phyloP scores from a whole-genome alignment of 1,140 invertebrate species.

The Catajapyx aquilonaris region DNA sequence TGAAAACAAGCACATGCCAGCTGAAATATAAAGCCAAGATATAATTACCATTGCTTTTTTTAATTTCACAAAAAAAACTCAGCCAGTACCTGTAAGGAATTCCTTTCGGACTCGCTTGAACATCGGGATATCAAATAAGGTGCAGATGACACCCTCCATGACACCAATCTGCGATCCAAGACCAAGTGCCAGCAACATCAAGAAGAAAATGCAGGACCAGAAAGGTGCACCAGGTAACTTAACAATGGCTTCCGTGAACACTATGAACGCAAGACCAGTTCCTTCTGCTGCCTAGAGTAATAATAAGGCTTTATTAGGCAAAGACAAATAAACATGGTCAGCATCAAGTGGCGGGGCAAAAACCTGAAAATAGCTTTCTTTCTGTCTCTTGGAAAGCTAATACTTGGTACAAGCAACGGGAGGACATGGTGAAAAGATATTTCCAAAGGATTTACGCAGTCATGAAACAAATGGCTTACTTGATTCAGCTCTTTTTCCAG shows the following conservation, averaged over 20 bases:
- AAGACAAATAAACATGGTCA: too few species aligned
- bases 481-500: constrained; percentile 45
- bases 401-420: too few species aligned
- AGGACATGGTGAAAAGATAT: too few species aligned
- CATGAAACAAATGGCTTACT: too few species aligned
- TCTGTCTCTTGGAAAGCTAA: too few species aligned
- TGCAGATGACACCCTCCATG: constrained; percentile 79
- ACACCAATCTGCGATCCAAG: constrained; percentile 81
- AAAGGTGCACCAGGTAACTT: constrained; percentile 73
- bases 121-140: constrained; percentile 77
- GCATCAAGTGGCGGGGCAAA: too few species aligned
- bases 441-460: too few species aligned
- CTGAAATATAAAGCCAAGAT: constrained; percentile 23
- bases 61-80: not conserved
- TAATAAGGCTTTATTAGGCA: constrained; percentile 6
- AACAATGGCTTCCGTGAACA: constrained; percentile 79
- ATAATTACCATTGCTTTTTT: not conserved
- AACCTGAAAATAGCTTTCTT: too few species aligned
- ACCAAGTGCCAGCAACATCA: constrained; percentile 74
- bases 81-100: constrained; percentile 49
- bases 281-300: constrained; percentile 63
- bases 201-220: constrained; percentile 82
- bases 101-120: constrained; percentile 71
- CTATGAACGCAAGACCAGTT: constrained; percentile 75
- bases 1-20: constrained; percentile 55